Base-by-base conservation (phyloP, 2,797 vertebrate species). In the Sebastes trivittatus region DNA sequence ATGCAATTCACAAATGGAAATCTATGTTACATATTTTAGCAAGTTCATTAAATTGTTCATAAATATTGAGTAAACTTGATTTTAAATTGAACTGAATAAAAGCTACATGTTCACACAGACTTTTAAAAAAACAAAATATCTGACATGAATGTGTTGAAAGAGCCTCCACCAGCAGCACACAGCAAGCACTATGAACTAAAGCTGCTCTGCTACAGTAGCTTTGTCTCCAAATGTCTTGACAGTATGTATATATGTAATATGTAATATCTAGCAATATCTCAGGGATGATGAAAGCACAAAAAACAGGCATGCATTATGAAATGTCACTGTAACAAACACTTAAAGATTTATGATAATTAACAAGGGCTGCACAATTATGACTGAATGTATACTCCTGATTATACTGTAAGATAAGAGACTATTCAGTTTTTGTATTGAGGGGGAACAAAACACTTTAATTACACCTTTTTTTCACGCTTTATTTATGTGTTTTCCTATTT, bases 161-260 rank as follows among this genome's bases (percentile, higher is more conserved):
- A 60, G 20, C 72, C 75, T 77, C 77, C 34, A 86, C 81, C 83
- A 78, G 20, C 49, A 83, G 52, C 65, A 85, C 77, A 88, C 82
- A 79, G 75, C 66, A 77, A 82, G 2, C 80, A 83, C 14, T 60
- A 66, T 30, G 1, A 58, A 64, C 60, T 22, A 76, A 61, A 1
- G 38, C 49, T 68, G 49, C 58, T 68, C 58, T 56, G 52, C 65
- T 63, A 52, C 54, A 58, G 25, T 5, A 60, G 71, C 20, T 36
- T 70, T 61, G 38, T 27, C 27, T 77, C 16, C 6, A 59, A 38
- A 70, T 32, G 75, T 49, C 5, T 18, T 54, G 32, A 49, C 46
- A 42, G 14, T 1, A 0, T 42, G 14, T 42, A 42, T 42, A 42
- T 42, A 42, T 42, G 14, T 42, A 42, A 42, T 16, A 42, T 23